These are phyloP conservation scores for Ganaspis brasiliensis DNA, from an alignment of 2,888 invertebrate species.

Conservation along the genomic window DNA sequence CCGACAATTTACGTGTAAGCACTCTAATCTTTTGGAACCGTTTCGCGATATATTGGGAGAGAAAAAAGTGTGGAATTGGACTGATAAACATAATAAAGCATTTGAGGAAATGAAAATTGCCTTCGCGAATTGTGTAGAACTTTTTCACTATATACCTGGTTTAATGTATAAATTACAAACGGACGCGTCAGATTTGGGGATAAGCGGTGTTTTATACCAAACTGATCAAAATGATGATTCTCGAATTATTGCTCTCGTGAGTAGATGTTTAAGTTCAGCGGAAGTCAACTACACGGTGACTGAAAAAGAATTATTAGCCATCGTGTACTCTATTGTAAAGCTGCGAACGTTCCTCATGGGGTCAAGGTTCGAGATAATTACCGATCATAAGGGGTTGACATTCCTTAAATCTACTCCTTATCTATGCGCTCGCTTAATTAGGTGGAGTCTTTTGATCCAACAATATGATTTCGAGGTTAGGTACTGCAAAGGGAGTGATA, in stretches of 20 bases:
- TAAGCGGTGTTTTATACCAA: constrained; percentile 48
- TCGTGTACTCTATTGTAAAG: constrained; percentile 63
- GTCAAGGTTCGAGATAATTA: constrained; percentile 59
- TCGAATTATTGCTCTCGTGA: constrained; percentile 60
- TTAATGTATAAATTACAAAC: constrained; percentile 54
- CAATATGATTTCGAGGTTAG: constrained; percentile 63
- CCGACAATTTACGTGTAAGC: constrained; percentile 3
- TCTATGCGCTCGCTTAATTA: constrained; percentile 59
- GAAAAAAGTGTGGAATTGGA: constrained; percentile 52
- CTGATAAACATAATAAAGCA: constrained; percentile 44
- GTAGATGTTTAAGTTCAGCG: constrained; percentile 57
- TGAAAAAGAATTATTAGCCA: constrained; percentile 65
- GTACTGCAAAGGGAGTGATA: constrained; percentile 64
- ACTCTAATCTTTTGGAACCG: constrained; percentile 51
- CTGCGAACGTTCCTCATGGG: constrained; percentile 66
- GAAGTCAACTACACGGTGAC: constrained; percentile 62
- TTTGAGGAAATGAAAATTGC: constrained; percentile 50
- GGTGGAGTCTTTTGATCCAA: constrained; percentile 67
- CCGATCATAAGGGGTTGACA: constrained; percentile 66
- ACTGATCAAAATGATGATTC: constrained; percentile 39
- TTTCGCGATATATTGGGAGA: constrained; percentile 50
- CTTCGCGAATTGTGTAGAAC: constrained; percentile 48
- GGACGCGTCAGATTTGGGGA: constrained; percentile 46
- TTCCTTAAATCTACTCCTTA: constrained; percentile 66
- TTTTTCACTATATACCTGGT: constrained; percentile 47